Conservation (phyloP, 1,140 invertebrate genomes). For the Philotrypesis tridentata region DNA sequence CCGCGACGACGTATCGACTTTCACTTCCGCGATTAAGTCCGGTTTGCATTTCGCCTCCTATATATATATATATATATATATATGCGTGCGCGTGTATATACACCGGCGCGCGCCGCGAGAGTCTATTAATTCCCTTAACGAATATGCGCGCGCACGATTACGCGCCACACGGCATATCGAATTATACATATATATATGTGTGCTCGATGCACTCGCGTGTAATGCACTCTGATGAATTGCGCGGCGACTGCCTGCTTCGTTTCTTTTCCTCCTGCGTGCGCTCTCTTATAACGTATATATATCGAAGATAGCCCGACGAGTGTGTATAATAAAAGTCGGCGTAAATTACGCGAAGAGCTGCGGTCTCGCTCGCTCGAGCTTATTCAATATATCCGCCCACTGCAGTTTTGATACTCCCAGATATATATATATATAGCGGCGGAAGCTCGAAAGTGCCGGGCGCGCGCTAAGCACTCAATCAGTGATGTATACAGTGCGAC, state of each 20-base stretch:
- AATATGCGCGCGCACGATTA: neutral
- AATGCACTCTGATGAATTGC: neutral
- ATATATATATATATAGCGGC: no score
- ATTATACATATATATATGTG: neutral
- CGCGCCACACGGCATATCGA: neutral
- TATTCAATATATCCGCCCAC: no score
- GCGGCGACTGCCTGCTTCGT: no score
- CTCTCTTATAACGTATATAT: no score
- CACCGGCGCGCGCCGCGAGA: neutral
- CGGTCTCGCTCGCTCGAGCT: neutral
- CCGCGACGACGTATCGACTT: constrained; percentile 54
- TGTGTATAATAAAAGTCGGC: neutral
- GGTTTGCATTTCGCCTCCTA: constrained; percentile 54
- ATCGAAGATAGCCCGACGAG: no score
- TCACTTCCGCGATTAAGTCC: constrained; percentile 64
- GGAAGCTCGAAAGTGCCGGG: neutral
- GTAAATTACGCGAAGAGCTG: neutral
- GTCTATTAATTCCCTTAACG: constrained; percentile 31
- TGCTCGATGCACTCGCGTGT: no score
- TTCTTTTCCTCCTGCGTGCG: neutral
- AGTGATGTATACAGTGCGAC: neutral
- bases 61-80: no score
- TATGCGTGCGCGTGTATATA: constrained; percentile 11
- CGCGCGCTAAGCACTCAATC: constrained; percentile 2
- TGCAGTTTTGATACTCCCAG: no score